Evolutionary conservation across 2,888 invertebrate species (phyloP), one percentile per base, ranked within the genome.

Genomic region (Folsomia candida): DNA sequence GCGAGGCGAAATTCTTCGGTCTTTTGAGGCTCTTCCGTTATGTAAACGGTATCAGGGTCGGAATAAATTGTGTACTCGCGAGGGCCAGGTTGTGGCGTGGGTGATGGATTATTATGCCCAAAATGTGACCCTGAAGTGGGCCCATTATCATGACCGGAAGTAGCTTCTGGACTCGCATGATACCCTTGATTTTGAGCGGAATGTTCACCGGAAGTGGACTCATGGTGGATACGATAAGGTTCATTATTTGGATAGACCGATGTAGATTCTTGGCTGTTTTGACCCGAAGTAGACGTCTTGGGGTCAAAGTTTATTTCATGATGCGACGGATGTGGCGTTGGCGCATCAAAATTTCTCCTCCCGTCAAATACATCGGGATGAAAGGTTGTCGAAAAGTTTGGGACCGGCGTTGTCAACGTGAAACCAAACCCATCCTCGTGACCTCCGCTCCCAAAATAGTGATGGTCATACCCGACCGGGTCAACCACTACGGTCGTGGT

Each of bases 61-160:
- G 64, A 63, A 67, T 69, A 72, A 51, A 72, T 69, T 1, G 72
- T 69, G 37, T 72, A 72, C 47, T 72, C 69, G n/a, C 27, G 26
- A 47, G 68, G 22, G 28, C 20, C 47, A 25, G 54, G 27, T n/a
- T 54, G 27, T 2, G 24, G 18, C 14, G 37, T 37, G 37, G 37
- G 37, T 37, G 37, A 11, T 4, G 57, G 20, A 18, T 3, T 14
- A 59, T 59, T 20, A 4, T 57, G 4, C 20, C 4, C 4, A 4
- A 6, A 4, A 11, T 11, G n/a, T 4, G 57, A n/a, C 9, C n/a
- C 4, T 11, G 59, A 25, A 14, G 59, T 14, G 22, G 20, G 59
- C 57, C 4, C n/a, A 6, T 6, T 6, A 20, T 57, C 4, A 20
- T 57, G 57, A 6, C 6, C 4, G 4, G 57, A 3, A 18, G 59